Conservation (phyloP, 2,797 vertebrate species). For the Pseudochirops cupreus region DNA sequence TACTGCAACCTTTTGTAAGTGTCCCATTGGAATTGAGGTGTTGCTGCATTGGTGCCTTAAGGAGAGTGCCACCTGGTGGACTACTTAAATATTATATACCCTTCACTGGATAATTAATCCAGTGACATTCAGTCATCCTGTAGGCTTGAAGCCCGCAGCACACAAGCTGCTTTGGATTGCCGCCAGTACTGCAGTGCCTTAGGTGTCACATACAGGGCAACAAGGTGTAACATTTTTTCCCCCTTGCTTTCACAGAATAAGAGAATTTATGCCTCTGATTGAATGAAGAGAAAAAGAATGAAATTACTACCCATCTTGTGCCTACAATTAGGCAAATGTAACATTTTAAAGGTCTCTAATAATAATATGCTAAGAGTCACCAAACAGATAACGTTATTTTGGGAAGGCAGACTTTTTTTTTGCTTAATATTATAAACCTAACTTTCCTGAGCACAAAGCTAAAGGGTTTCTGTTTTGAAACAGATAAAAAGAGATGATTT, state of each 20-base stretch:
- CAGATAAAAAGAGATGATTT: constrained; percentile 24
- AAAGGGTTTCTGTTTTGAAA: not conserved
- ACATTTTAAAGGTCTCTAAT: constrained; percentile 2
- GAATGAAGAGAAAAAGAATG: not conserved
- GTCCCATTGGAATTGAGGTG: not conserved
- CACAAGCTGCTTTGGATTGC: not conserved
- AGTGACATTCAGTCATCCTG: constrained; percentile 9
- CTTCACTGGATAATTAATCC: constrained; percentile 1
- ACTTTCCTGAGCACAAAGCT: not conserved
- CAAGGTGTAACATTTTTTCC: not conserved
- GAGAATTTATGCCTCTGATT: not conserved
- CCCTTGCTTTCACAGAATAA: not conserved
- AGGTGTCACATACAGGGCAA: not conserved
- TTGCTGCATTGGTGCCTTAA: not conserved
- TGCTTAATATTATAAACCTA: not conserved
- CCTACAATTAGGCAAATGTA: not conserved
- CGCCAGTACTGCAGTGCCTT: not conserved
- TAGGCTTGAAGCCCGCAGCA: not conserved
- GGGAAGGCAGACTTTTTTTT: not conserved
- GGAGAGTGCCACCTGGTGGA: constrained; percentile 3
- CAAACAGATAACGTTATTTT: not conserved
- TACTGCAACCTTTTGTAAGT: not conserved
- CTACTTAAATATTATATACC: not conserved
- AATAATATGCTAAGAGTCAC: not conserved
- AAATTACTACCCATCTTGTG: not conserved